Base-by-base conservation (phyloP, 1,140 invertebrate species). In the Thaumatotibia leucotreta region DNA sequence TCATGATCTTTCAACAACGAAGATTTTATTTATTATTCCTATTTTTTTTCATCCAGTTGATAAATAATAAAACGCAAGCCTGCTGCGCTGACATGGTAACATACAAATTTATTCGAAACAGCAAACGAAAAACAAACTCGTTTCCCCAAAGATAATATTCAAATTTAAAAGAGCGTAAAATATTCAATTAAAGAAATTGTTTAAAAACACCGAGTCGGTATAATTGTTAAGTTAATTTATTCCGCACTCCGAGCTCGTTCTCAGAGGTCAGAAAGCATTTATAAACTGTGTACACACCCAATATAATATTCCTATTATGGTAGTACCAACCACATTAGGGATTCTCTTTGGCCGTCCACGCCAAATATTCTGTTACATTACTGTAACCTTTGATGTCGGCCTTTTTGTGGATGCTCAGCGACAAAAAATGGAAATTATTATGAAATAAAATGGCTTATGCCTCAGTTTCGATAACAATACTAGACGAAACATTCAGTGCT, bases 241-340 rank as follows among this genome's bases (percentile, higher is more conserved):
- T 45, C 39, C 39, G 39, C 9, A 45, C 39, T 45, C 17, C 39
- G 20, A 45, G 39, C 17, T 17, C 39, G 6, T 14, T 6, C 14
- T 17, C 39, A 45, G 39, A 20, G n/a, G n/a, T n/a, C n/a, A n/a
- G n/a, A 45, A 45, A 45, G 17, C 39, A 45, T 45, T 45, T 20
- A 45, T 45, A 45, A 45, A 45, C 39, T 45, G 39, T 45, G 39
- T 45, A 52, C 50, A 52, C 22, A 52, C 22, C 50, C 65, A 58
- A 67, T 63, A 64, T 68, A 64, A 68, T 64, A 68, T 68, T 68
- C 66, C 63, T 62, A 68, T 68, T 68, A 68, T 17, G 22, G 23
- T 64, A 67, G 29, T 50, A 29, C 45, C 29, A 64, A 31, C 31
- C 66, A 27, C 54, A 68, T 68, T 64, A 68, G 61, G 45, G 27